A percentile compares a stretch with the other conserved stretches of the same genome.
Conservation (phyloP, 2,888 invertebrate genomes). For the Blastobasis adustella region DNA sequence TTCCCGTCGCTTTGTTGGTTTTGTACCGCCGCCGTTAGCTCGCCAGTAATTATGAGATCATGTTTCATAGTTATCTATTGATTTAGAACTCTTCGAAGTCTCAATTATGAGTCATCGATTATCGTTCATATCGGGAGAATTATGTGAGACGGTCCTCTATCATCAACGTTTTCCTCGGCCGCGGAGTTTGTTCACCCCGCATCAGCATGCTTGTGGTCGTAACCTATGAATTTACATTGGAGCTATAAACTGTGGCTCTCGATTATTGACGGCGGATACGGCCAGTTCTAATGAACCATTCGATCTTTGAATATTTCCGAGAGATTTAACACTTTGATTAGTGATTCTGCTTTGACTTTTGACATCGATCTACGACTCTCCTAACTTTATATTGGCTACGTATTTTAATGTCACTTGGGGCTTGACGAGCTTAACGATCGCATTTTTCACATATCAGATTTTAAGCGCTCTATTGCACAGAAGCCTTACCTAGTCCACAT, state of each 20-base stretch:
- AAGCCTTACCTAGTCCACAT: no score
- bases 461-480: no score
- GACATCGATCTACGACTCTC: no score
- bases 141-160: constrained; percentile 51
- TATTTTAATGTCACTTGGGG: no score
- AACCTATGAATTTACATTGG: constrained; percentile 23
- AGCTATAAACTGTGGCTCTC: constrained; percentile 4
- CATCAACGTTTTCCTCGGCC: constrained; percentile 40
- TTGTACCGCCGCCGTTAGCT: constrained; percentile 45
- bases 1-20: constrained; percentile 60
- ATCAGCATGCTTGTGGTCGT: constrained; percentile 22
- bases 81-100: constrained; percentile 61
- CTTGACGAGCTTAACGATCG: no score
- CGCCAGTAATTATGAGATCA: constrained; percentile 66
- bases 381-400: no score
- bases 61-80: constrained; percentile 65
- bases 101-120: constrained; percentile 65
- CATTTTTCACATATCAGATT: no score
- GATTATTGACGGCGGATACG: neutral
- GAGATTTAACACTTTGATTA: neutral
- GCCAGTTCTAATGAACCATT: neutral
- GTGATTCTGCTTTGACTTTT: no score
- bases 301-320: neutral
- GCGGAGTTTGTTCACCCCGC: constrained; percentile 41
- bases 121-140: constrained; percentile 46